These are phyloP conservation scores for Drosophila quadrilineata DNA, from an alignment of 1,140 invertebrate species.

Conservation along the genomic window DNA sequence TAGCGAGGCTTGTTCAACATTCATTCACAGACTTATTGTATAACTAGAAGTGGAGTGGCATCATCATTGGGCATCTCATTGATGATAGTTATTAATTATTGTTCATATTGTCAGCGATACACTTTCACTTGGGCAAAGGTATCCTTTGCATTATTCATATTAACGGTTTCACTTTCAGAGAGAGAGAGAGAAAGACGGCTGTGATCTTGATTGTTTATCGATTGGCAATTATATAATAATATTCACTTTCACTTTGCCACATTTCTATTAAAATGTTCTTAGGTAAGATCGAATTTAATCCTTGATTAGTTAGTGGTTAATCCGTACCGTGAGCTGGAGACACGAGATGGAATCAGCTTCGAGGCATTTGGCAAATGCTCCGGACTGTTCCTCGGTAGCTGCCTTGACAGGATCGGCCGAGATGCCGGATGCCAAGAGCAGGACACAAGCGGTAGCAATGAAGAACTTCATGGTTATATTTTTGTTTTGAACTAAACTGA, in stretches of 20 bases:
- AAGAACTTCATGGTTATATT: slow-evolving; percentile 70
- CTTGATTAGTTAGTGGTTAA: slow-evolving; percentile 60
- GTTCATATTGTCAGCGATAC: slow-evolving; percentile 9
- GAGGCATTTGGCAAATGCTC: slow-evolving; percentile 83
- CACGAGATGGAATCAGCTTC: slow-evolving; percentile 86
- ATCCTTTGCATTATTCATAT: slow-evolving; percentile 19
- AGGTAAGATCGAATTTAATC: slow-evolving; percentile 52
- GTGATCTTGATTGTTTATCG: neutral
- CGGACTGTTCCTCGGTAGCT: slow-evolving; percentile 58
- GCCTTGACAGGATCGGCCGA: slow-evolving; percentile 72
- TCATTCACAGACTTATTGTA: slow-evolving; percentile 30
- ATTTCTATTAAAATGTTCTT: slow-evolving; percentile 32
- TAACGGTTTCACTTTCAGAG: slow-evolving; percentile 28
- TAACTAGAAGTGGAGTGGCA: slow-evolving; percentile 11
- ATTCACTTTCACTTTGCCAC: slow-evolving; percentile 65
- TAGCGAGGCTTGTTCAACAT: slow-evolving; percentile 26
- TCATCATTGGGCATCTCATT: too few species aligned
- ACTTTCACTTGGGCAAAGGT: slow-evolving; percentile 24
- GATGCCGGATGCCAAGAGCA: slow-evolving; percentile 73
- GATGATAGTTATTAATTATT: slow-evolving; percentile 4
- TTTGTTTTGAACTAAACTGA: slow-evolving; percentile 56
- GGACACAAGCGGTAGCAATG: slow-evolving; percentile 73
- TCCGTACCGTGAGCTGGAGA: slow-evolving; percentile 84
- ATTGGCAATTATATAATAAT: slow-evolving; percentile 27
- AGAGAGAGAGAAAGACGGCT: too few species aligned